These are phyloP conservation scores for Corythaixoides concolor DNA, from an alignment of 2,113 vertebrate species.

Conservation along the genomic window DNA sequence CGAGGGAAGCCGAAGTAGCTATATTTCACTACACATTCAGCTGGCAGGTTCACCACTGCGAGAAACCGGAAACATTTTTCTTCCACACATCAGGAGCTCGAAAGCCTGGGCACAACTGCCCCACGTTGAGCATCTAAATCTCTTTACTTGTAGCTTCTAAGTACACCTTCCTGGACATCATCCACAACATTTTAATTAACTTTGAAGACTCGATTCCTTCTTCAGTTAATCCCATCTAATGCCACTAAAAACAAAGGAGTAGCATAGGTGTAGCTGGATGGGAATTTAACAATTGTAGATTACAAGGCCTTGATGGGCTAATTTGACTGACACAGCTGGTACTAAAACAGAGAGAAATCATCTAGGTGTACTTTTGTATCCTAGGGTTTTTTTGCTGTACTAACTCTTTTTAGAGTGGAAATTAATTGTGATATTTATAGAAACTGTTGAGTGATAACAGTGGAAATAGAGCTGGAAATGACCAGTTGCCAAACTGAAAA, in stretches of 20 bases:
- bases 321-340: neutral
- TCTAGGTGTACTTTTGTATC: neutral
- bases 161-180: neutral
- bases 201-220: neutral
- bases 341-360: neutral
- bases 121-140: neutral
- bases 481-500: neutral
- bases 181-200: neutral
- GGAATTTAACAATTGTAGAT: conserved; percentile 20
- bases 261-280: neutral
- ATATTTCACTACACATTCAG: neutral
- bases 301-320: neutral
- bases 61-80: neutral
- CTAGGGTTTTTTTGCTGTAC: neutral
- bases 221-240: neutral
- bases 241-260: conserved; percentile 22
- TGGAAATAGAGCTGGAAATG: neutral
- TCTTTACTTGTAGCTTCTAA: neutral
- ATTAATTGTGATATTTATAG: neutral
- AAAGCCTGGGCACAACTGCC: neutral
- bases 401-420: neutral
- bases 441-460: neutral
- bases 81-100: neutral
- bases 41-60: accelerated
- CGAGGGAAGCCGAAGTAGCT: neutral